These are phyloP conservation scores for Sminthurides bifidus DNA, from an alignment of 1,140 invertebrate genomes.

Conservation along the genomic window DNA sequence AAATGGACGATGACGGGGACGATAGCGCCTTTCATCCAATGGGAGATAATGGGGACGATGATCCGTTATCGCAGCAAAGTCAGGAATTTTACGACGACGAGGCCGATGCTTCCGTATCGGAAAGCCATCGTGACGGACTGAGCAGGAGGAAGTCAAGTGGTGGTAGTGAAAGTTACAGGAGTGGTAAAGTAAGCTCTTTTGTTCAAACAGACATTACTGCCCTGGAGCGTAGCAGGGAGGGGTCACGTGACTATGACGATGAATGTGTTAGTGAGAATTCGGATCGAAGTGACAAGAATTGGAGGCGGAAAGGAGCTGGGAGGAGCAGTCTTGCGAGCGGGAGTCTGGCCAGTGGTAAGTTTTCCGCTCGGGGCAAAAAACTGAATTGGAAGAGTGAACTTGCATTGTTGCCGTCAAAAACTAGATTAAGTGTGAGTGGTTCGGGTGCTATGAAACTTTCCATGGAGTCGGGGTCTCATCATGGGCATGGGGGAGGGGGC, in stretches of 20 bases:
- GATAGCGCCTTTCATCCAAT: no score
- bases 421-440: slow-evolving; percentile 1
- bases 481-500: neutral
- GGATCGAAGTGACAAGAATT: neutral
- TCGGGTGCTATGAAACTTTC: neutral
- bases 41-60: neutral
- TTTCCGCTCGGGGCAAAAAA: slow-evolving; percentile 20
- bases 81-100: neutral
- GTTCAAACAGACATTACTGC: slow-evolving; percentile 30
- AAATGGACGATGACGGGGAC: slow-evolving; percentile 14
- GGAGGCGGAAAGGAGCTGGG: neutral
- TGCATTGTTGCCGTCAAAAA: slow-evolving; percentile 27
- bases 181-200: slow-evolving; percentile 14
- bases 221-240: slow-evolving; percentile 15
- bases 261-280: neutral
- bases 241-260: no score
- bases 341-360: slow-evolving; percentile 1
- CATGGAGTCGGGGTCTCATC: neutral
- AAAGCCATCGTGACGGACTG: neutral
- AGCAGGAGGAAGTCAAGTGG: neutral
- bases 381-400: slow-evolving; percentile 32
- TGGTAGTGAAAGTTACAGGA: slow-evolving; percentile 3
- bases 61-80: slow-evolving; percentile 3
- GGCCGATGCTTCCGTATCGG: neutral
- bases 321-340: neutral